These are phyloP conservation scores for Littorina saxatilis DNA, from an alignment of 1,140 invertebrate genomes.

Conservation along the genomic window DNA sequence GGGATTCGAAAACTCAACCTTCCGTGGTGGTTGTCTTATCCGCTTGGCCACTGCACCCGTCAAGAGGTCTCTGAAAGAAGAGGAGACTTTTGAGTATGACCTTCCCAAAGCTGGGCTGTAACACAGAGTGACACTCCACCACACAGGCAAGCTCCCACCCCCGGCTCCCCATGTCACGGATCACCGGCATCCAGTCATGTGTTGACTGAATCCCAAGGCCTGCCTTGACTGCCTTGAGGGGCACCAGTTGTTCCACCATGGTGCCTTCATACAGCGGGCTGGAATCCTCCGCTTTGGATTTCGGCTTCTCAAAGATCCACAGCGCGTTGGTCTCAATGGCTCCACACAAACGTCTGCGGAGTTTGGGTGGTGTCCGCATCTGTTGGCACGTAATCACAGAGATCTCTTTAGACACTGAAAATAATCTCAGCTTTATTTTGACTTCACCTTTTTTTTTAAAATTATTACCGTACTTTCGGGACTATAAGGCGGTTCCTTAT, in stretches of 20 bases:
- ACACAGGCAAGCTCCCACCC: constrained; percentile 17
- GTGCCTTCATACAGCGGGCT: constrained; percentile 15
- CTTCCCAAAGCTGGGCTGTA: neutral
- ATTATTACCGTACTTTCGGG: no score
- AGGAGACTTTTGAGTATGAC: neutral
- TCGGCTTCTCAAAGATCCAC: constrained; percentile 6
- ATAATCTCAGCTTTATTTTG: no score
- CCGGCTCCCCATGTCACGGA: constrained; percentile 5
- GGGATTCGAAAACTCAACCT: no score
- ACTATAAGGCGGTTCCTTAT: no score
- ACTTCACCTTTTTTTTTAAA: no score
- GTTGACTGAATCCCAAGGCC: neutral
- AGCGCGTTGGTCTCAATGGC: neutral
- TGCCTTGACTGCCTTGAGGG: neutral
- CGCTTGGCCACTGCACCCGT: neutral
- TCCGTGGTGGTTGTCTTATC: neutral
- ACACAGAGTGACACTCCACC: neutral
- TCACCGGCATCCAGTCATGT: neutral
- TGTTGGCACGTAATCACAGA: neutral
- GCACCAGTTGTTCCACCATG: neutral
- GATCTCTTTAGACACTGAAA: no score
- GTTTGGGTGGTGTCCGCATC: neutral
- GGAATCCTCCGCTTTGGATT: neutral
- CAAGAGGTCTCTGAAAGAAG: constrained; percentile 11
- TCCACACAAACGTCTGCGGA: neutral